Percentiles rank a stretch among this genome's conserved stretches.
Evolutionary conservation across 2,888 invertebrate genomes (phyloP).

Genomic region (Diabrotica balteata): DNA sequence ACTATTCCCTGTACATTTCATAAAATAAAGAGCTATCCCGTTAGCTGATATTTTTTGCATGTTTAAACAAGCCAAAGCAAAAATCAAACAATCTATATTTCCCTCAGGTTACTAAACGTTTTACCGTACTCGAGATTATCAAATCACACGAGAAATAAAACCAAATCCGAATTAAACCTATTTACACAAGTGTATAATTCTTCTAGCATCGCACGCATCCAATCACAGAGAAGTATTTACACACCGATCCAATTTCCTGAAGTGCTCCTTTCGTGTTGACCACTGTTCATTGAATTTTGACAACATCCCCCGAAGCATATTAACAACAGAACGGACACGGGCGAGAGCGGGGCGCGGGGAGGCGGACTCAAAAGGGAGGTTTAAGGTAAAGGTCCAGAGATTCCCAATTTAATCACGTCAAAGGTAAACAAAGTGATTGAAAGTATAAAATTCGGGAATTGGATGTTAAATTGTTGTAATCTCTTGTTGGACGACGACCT

Average conservation of each 20-base stretch:
- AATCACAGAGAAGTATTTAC: constrained; percentile 51
- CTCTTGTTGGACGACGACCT: too few relatives aligned
- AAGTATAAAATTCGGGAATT: neutral
- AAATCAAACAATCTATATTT: too few relatives aligned
- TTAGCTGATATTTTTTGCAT: too few relatives aligned
- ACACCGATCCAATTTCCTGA: constrained; percentile 51
- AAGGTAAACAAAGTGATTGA: constrained; percentile 14
- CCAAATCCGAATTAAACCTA: neutral
- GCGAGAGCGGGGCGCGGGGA: neutral
- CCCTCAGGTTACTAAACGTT: too few relatives aligned
- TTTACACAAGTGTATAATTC: constrained; percentile 22
- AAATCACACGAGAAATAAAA: neutral
- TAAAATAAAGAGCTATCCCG: too few relatives aligned
- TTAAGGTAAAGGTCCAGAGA: constrained; percentile 12
- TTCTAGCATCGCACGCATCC: constrained; percentile 48
- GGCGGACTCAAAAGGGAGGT: constrained; percentile 1
- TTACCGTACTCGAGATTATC: too few relatives aligned
- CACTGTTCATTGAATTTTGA: constrained; percentile 47
- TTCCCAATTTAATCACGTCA: constrained; percentile 15
- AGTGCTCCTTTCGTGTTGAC: constrained; percentile 49
- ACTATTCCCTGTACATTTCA: too few relatives aligned
- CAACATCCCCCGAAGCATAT: constrained; percentile 31
- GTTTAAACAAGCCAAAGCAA: too few relatives aligned
- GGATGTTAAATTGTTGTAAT: neutral
- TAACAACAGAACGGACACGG: constrained; percentile 9